Base-by-base conservation (phyloP, 2,888 invertebrate genomes). In the Lutraria lutraria region DNA sequence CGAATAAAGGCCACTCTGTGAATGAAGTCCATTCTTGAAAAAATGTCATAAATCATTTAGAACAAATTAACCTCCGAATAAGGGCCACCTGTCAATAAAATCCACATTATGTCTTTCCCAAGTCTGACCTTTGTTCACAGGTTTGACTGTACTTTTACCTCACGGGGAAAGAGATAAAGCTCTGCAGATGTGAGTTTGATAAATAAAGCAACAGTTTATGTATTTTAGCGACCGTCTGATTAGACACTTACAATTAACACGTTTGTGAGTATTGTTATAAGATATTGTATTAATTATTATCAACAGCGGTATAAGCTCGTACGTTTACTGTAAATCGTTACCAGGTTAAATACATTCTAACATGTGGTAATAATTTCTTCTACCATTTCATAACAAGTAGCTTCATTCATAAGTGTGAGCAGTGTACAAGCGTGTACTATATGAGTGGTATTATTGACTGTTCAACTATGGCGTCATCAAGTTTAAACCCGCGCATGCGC, bases 331-430 rank as follows among this genome's bases (percentile, higher is more conserved):
- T 25, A 68, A 68, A 68, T 25, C 63, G 25, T 21, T 25, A 25
- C 63, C 63, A 68, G 63, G 25, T 68, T 68, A 68, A 68, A 68
- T 25, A 68, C 63, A 68, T 25, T 68, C n/a, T 25, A 68, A 25
- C 63, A 68, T 68, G 25, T 68, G 63, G 63, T 13, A 68, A 12
- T 68, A 68, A 68, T 68, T 43, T 68, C 25, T 68, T 68, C n/a
- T 25, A 68, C 12, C n/a, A 68, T 68, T 68, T 68, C 63, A 25
- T 25, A 68, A 6, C 13, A 25, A 25, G n/a, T 68, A 25, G 8
- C 63, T 68, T n/a, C 63, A 68, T 68, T 68, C 63, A 68, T 68
- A 10, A 68, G 12, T n/a, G 2, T 25, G 63, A 68, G 6, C 0
- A 68, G 3, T 68, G n/a, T 68, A 25, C 25, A 68, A 25, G n/a